Base-by-base conservation (phyloP, 2,888 invertebrate genomes). In the Cacoxenus indagator region DNA sequence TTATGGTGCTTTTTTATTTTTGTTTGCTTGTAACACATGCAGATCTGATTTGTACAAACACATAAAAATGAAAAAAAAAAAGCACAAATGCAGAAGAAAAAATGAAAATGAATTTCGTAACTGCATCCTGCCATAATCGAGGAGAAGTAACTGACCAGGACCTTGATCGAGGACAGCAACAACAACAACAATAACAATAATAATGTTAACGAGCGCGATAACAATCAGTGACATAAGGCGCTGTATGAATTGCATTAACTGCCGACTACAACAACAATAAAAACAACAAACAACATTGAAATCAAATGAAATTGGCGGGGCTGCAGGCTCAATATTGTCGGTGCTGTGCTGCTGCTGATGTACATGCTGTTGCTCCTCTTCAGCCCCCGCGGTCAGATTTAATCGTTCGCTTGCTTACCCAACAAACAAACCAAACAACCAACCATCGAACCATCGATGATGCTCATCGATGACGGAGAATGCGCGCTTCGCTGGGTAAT, bases 171-270 rank as follows among this genome's bases (percentile, higher is more conserved):
- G 59, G 37, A 43, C 24, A 3, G 17, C 14, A n/a, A 55, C 29
- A 26, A 31, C 31, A 37, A 29, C 29, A 17, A 70, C 59, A 74
- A 48, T 19, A 48, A 48, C 48, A 51, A 51, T 76, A 79, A 80
- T 78, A 80, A 78, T 80, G 83, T 78, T 83, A 80, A 80, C 80
- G 82, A 80, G 83, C 73, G 54, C 69, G 80, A 80, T 80, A 83
- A 81, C 78, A 79, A 80, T 80, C 80, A 80, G 82, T 78, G 80
- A 81, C 80, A 83, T 76, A 83, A 83, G 83, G 83, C 83, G 67
- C 67, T 64, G 64, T 67, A 48, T 27, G 37, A 29, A 31, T 68
- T 31, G 59, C 65, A 62, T 62, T 62, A 62, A 62, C 43, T 43
- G 22, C 24, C 14, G 22, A 45, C 29, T 8, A 11, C 48, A 19